These are phyloP conservation scores for Hemaris fuciformis DNA, from an alignment of 2,888 invertebrate species.

Conservation along the genomic window DNA sequence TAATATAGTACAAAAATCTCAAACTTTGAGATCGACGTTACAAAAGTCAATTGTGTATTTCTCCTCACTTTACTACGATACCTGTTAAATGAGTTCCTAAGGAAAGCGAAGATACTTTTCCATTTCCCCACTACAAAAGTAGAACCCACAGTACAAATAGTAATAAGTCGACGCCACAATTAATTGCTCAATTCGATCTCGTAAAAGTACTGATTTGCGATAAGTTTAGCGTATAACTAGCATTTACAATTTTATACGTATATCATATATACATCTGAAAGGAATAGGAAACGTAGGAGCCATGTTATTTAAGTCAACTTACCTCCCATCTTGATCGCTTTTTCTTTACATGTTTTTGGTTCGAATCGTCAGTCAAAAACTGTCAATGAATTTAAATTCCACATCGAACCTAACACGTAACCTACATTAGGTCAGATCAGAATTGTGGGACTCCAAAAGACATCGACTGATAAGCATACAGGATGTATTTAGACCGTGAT, in stretches of 20 bases:
- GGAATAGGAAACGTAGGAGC: background rate
- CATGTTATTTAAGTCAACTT: background rate
- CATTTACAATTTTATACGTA: background rate
- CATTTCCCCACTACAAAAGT: background rate
- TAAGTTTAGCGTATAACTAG: background rate
- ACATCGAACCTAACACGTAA: too few relatives aligned
- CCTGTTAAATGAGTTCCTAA: background rate
- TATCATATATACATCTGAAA: background rate
- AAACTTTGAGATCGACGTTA: too few relatives aligned
- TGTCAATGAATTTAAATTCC: background rate
- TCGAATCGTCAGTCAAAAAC: background rate
- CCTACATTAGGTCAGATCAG: background rate
- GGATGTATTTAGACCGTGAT: too few relatives aligned
- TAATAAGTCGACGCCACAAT: background rate
- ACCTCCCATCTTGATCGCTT: background rate
- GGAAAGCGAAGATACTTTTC: background rate
- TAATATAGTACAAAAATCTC: too few relatives aligned
- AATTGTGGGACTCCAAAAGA: background rate
- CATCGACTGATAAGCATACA: background rate
- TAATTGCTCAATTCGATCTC: constrained; percentile 12
- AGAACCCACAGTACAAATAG: background rate
- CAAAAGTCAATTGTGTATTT: too few relatives aligned
- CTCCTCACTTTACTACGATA: too few relatives aligned
- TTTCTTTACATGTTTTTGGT: background rate
- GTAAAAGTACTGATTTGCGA: constrained; percentile 4